Percentiles rank a stretch among this genome's conserved stretches.
Conservation (phyloP, 1,140 invertebrate species). For the Thaumetopoea pityocampa region DNA sequence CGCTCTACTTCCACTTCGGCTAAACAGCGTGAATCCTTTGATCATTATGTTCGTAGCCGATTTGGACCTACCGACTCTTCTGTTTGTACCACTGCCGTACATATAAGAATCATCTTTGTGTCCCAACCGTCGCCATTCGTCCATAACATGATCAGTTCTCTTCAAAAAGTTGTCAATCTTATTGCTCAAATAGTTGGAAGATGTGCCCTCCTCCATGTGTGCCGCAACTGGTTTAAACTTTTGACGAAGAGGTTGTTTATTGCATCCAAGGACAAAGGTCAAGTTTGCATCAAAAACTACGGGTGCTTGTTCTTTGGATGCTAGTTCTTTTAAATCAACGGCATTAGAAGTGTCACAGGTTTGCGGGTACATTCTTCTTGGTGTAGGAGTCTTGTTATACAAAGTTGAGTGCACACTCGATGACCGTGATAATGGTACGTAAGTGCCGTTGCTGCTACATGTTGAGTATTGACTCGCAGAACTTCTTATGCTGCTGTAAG, state of each 20-base stretch:
- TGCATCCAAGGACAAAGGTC: conserved; percentile 84
- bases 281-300: conserved; percentile 89
- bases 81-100: conserved; percentile 56
- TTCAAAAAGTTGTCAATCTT: conserved; percentile 88
- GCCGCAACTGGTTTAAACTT: conserved; percentile 83
- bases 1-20: conserved; percentile 75
- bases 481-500: conserved; percentile 59
- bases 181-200: conserved; percentile 83
- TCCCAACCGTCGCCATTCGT: conserved; percentile 85
- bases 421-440: conserved; percentile 56
- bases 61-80: conserved; percentile 79
- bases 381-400: conserved; percentile 67
- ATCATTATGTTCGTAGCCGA: conserved; percentile 88
- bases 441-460: conserved; percentile 67
- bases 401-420: conserved; percentile 64
- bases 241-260: conserved; percentile 81
- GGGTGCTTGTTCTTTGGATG: conserved; percentile 81
- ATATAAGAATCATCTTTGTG: conserved; percentile 74
- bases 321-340: conserved; percentile 76
- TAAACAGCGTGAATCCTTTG: conserved; percentile 85
- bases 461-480: conserved; percentile 66
- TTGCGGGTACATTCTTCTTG: conserved; percentile 81
- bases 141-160: conserved; percentile 89
- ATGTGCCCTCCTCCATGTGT: conserved; percentile 83
- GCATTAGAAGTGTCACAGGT: conserved; percentile 67